Base-by-base conservation (phyloP, 2,797 vertebrate species). In the Premnoplex brunnescens region DNA sequence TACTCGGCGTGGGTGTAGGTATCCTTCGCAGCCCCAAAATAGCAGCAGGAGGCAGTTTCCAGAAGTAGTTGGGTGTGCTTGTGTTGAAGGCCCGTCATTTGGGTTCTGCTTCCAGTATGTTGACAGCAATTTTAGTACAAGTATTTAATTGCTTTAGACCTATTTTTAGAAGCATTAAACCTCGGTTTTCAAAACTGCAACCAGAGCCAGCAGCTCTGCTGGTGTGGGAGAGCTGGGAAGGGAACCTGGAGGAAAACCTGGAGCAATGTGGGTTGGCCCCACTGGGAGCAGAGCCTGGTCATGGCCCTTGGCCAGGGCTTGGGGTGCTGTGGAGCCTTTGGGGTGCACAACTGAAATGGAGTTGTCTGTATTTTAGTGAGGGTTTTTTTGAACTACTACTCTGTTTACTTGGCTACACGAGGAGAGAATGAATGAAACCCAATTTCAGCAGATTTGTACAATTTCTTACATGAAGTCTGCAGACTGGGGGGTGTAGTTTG, bases 121-220 rank as follows among this genome's bases (percentile, higher is more conserved):
- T 37, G 83, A 76, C 91, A 94, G 88, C 84, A 68, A 79, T 92
- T 96, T 95, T 91, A 96, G 91, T 80, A 56, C 71, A 74, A 92
- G 78, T 52, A 79, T 92, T 97, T 95, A 93, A 95, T 95, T 95
- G 88, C 83, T 87, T 94, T 64, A 60, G 30, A 62, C 68, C 68
- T 95, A 94, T 94, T 95, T 96, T 95, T 94, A 90, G 94, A 94
- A 93, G 67, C 76, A 94, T 96, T 96, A 95, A 92, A 95, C 71
- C 88, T 94, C 86, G 46, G 88, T 87, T 95, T 95, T 95, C 78
- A 77, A 85, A 95, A 56, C 77, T 74, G 63, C 36, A 66, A 21
- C 77, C 74, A 28, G 78, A 95, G 84, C 49, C 84, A 92, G 74
- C 39, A 88, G 66, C 44, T 75, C 80, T 90, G 80, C 48, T 1